These are phyloP conservation scores for Platysteira castanea DNA, from an alignment of 2,113 vertebrate genomes.

Conservation along the genomic window DNA sequence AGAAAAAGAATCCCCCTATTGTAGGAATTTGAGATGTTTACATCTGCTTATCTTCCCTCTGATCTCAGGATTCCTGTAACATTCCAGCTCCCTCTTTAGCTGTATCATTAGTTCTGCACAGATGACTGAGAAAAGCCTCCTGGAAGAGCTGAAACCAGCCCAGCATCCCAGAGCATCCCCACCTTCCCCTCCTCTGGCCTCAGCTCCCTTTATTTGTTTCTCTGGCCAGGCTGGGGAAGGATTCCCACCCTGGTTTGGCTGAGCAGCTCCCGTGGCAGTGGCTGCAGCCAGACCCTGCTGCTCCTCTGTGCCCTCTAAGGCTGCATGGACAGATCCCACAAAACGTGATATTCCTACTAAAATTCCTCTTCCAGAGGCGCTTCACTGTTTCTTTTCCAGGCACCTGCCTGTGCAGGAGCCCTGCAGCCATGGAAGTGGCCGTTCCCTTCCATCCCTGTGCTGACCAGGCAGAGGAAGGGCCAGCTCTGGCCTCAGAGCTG, in stretches of 20 bases:
- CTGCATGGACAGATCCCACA: neutral
- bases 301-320: neutral
- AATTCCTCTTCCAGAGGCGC: neutral
- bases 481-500: neutral
- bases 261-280: neutral
- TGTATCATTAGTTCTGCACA: neutral
- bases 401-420: neutral
- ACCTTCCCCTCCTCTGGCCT: neutral
- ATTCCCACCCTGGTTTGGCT: neutral
- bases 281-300: neutral
- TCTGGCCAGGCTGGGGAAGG: neutral
- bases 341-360: neutral
- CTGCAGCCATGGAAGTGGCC: neutral
- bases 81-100: neutral
- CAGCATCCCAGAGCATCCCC: neutral
- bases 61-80: neutral
- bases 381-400: neutral
- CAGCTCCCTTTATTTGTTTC: neutral
- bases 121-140: neutral
- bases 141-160: neutral
- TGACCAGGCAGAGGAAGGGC: neutral
- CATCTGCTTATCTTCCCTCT: slow-evolving; percentile 21
- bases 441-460: neutral
- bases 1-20: neutral
- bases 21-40: slow-evolving; percentile 27